Evolutionary conservation across 2,888 invertebrate genomes (phyloP), one percentile per base, ranked within the genome.

Genomic region (Scaptomyza tumidula): DNA sequence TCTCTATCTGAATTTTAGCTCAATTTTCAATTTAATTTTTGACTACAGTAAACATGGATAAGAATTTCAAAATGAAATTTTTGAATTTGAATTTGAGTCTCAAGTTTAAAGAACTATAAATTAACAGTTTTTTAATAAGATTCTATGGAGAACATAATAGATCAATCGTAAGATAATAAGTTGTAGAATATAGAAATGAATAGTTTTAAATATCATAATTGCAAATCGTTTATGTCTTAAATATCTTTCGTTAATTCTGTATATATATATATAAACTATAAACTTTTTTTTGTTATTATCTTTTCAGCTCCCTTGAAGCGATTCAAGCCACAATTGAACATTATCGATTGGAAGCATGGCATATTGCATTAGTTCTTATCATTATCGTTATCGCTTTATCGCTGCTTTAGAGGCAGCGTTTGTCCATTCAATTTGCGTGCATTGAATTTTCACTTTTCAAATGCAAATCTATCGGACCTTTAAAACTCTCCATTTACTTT

Each of bases 241-340:
- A 29, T 29, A 3, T 37, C n/a, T 2, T n/a, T n/a, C 5, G 4
- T 37, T 37, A n/a, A 37, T 37, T 37, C 6, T 33, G n/a, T 37
- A n/a, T n/a, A n/a, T n/a, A n/a, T n/a, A n/a, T n/a, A n/a, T 37
- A 2, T n/a, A 3, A 13, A 35, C 35, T 6, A 35, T 13, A 13
- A n/a, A 1, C 6, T 37, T 37, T 3, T 37, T n/a, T n/a, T 37
- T n/a, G 5, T 39, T 9, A 39, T 14, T 39, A 4, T 39, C 27
- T 14, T 93, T 94, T 75, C 93, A 95, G 95, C 94, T 85, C 93
- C 94, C 11, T 93, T 94, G 71, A 90, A 95, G 73, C 92, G 94
- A 80, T 93, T 93, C 89, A 93, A 95, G 58, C 95, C 95, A 27
- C 92, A 93, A 37, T 90, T 94, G 57, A 92, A 91, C 83, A 92